Evolutionary conservation across 2,797 vertebrate species (phyloP).

Genomic region (Tokudaia tokunoshimensis): DNA sequence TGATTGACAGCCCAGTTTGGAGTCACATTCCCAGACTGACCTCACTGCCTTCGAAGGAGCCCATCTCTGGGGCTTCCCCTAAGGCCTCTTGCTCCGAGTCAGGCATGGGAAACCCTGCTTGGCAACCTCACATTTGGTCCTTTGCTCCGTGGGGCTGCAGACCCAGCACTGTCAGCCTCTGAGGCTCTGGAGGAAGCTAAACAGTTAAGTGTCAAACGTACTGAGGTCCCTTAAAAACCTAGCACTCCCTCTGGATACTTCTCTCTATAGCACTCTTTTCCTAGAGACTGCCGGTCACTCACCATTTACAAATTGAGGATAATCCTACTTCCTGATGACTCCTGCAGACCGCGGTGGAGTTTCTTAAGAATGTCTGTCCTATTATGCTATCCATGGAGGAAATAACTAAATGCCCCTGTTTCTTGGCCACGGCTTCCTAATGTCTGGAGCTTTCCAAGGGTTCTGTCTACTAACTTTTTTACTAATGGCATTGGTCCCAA

Average conservation of each 20-base stretch:
- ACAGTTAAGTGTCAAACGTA: not conserved
- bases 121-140: not conserved
- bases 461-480: conserved; percentile 77
- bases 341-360: conserved; percentile 53
- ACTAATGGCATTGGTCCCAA: conserved; percentile 74
- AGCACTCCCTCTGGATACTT: not conserved
- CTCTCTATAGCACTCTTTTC: not conserved
- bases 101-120: not conserved
- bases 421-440: conserved; percentile 55
- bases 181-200: not conserved
- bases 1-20: conserved; percentile 75
- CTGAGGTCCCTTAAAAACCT: conserved; percentile 42
- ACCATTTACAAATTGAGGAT: conserved; percentile 77
- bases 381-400: conserved; percentile 70
- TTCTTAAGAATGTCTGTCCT: conserved; percentile 70
- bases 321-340: conserved; percentile 80
- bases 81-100: not conserved
- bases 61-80: not conserved
- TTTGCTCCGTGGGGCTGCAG: not conserved
- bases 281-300: conserved; percentile 65
- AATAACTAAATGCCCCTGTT: conserved; percentile 77
- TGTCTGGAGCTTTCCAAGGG: conserved; percentile 63
- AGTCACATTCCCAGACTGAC: conserved; percentile 74
- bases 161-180: not conserved
- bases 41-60: conserved; percentile 19